These are phyloP conservation scores for Antrozous pallidus DNA, from an alignment of 2,797 vertebrate genomes.

Conservation along the genomic window DNA sequence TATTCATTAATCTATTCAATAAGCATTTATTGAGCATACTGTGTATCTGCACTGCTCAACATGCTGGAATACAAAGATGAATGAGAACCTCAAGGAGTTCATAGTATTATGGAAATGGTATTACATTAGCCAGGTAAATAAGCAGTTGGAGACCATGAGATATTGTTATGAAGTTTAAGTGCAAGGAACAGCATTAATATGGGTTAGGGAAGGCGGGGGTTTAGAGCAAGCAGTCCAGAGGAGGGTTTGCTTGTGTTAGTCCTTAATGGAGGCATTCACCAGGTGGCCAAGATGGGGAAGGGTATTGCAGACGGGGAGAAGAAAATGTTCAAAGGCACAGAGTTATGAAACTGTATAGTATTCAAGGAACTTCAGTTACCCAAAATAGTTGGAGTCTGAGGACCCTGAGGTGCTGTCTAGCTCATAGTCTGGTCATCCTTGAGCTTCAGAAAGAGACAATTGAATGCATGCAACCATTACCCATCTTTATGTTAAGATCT, in stretches of 20 bases:
- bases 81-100: not conserved
- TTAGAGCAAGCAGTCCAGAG: not conserved
- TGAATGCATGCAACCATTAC: not conserved
- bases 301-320: not conserved
- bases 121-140: not conserved
- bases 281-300: not conserved
- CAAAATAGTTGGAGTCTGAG: not conserved
- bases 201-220: not conserved
- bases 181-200: not conserved
- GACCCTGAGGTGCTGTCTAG: not conserved
- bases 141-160: not conserved
- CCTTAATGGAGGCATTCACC: not conserved
- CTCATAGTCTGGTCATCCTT: not conserved
- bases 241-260: not conserved
- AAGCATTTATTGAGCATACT: not conserved
- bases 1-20: constrained; percentile 13
- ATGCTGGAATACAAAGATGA: not conserved
- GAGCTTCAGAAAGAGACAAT: not conserved
- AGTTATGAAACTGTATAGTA: not conserved
- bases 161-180: not conserved
- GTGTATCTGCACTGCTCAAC: not conserved
- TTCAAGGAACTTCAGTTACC: not conserved
- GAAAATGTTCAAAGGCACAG: not conserved
- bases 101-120: not conserved
- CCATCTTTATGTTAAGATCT: not conserved